Evolutionary conservation across 2,888 invertebrate genomes (phyloP), one percentile per base, ranked within the genome.

Genomic region (Terebella lapidaria): DNA sequence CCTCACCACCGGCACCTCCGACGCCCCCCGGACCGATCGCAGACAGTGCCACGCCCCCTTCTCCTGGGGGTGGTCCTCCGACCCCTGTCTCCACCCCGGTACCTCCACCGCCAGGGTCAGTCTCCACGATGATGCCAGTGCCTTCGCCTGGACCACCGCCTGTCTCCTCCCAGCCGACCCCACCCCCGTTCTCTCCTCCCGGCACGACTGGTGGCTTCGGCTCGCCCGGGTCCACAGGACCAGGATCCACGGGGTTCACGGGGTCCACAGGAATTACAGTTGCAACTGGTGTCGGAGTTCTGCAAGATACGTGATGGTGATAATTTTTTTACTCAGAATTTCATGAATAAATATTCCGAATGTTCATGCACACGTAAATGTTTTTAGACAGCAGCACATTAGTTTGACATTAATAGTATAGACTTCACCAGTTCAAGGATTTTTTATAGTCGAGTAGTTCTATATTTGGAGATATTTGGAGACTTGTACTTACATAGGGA

Each of bases 1-100:
- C 72, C 4, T 69, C 72, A 0, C 62, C 70, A 18, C 60, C 61
- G 3, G 67, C 70, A 18, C 62, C 69, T 18, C 35, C 61, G n/a
- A 24, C 58, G 15, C 54, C 59, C 15, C 59, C 57, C 1, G 66
- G 57, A 24, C 67, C 67, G 22, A 58, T 52, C 18, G 59, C 57
- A 5, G 56, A n/a, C 3, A 27, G 35, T 1, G 42, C 47, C 3
- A 57, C 51, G 3, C 54, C 64, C 4, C 56, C 60, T 24, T 42
- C 57, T n/a, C 65, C 62, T 2, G 47, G 54, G 18, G 67, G 70
- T 15, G 67, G 68, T 35, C 64, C 66, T 4, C 63, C 70, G 3
- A 67, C 63, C 1, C 66, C 68, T 1, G 68, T 58, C 1, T 66
- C 59, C 5, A 66, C 70, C 46, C 67, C 70, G 18, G 67, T 67